Conservation (phyloP, 2,888 invertebrate species). For the Hipparchia sbordonii region DNA sequence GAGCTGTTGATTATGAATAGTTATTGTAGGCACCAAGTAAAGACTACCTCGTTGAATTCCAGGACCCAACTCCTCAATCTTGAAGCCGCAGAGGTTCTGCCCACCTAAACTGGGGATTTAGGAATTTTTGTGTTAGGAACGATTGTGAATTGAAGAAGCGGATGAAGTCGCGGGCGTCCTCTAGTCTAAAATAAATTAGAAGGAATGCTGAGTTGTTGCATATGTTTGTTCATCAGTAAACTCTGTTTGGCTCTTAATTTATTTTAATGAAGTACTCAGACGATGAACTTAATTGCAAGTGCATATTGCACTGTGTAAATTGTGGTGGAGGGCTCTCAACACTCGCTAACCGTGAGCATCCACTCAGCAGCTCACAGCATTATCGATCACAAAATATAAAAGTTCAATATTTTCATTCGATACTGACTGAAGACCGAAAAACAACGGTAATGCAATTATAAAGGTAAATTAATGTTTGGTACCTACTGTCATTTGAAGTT, state of each 20-base stretch:
- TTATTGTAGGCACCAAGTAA: too few relatives aligned
- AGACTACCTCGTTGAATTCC: too few relatives aligned
- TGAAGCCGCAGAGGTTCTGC: too few relatives aligned
- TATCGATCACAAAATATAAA: conserved; percentile 14
- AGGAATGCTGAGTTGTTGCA: not conserved
- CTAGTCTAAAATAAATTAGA: not conserved
- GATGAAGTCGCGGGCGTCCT: too few relatives aligned
- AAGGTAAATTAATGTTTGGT: not conserved
- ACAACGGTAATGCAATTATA: not conserved
- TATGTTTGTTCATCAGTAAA: not conserved
- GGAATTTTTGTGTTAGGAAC: too few relatives aligned
- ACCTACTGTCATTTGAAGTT: not conserved
- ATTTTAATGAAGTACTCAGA: conserved; percentile 11
- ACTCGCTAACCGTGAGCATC: conserved; percentile 3
- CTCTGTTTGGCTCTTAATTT: not conserved
- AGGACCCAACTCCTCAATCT: too few relatives aligned
- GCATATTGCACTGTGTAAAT: conserved; percentile 1
- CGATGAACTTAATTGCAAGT: conserved; percentile 3
- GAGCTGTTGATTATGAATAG: too few relatives aligned
- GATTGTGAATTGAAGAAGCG: too few relatives aligned
- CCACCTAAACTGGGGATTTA: too few relatives aligned
- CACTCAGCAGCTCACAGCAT: conserved; percentile 13
- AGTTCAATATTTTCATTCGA: not conserved
- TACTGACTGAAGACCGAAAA: not conserved
- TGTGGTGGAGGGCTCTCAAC: conserved; percentile 7